Percentiles rank a stretch among this genome's conserved stretches.
Evolutionary conservation across 1,140 invertebrate species (phyloP).

Genomic region (Papilio polytes): DNA sequence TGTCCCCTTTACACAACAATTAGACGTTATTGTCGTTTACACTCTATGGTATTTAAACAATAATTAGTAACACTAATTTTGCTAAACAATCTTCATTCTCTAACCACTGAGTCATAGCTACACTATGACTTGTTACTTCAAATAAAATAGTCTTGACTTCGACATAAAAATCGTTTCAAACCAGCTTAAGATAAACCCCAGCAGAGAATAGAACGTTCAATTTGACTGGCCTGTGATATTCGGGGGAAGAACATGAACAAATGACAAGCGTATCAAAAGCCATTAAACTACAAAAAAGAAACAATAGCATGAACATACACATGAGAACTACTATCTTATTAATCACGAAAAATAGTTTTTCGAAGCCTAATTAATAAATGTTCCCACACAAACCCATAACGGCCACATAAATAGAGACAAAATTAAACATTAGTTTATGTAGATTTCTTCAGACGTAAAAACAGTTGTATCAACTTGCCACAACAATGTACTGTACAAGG

Average conservation of each 20-base stretch:
- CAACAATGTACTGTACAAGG: background rate
- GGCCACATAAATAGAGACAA: too few species aligned
- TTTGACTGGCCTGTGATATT: too few species aligned
- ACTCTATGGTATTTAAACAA: background rate
- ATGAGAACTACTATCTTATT: too few species aligned
- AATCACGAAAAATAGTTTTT: too few species aligned
- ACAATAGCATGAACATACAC: too few species aligned
- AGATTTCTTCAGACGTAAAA: background rate
- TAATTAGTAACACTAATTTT: slow-evolving; percentile 16
- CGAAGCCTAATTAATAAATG: too few species aligned
- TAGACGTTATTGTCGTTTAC: background rate
- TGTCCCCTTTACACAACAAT: background rate
- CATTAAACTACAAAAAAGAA: too few species aligned
- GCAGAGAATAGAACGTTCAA: background rate
- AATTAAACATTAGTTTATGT: background rate
- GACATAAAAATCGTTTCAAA: too few species aligned
- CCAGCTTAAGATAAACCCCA: background rate
- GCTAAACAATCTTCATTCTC: background rate
- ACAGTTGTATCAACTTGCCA: slow-evolving; percentile 16
- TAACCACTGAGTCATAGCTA: background rate
- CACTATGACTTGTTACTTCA: background rate
- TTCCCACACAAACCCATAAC: too few species aligned
- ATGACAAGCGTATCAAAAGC: too few species aligned
- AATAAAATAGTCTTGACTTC: background rate
- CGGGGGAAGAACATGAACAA: too few species aligned